phyloP scores from a whole-genome alignment of 2,113 vertebrate species.

The Hippocampus abdominalis region DNA sequence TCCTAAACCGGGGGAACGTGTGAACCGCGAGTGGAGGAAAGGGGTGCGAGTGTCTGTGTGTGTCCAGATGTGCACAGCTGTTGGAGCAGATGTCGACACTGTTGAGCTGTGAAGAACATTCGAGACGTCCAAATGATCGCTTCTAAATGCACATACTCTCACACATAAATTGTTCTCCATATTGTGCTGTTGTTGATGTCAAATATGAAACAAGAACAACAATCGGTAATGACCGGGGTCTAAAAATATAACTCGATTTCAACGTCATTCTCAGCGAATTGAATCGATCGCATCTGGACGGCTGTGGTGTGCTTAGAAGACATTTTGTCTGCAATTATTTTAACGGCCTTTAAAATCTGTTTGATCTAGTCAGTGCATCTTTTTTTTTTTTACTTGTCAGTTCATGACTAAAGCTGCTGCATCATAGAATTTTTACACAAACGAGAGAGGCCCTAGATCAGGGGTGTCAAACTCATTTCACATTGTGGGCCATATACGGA shows the following conservation, averaged over 20 bases:
- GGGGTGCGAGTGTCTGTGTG: conserved; percentile 10
- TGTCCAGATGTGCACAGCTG: conserved; percentile 65
- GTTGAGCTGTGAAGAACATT: conserved; percentile 70
- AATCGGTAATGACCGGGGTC: not conserved
- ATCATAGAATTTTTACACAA: too few relatives aligned
- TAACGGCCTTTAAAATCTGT: too few relatives aligned
- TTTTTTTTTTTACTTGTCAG: too few relatives aligned
- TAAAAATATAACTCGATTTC: not conserved
- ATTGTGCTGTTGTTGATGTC: not conserved
- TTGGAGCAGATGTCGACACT: conserved; percentile 67
- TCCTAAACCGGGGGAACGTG: conserved; percentile 9
- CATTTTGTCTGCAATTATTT: too few relatives aligned
- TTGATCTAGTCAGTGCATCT: too few relatives aligned
- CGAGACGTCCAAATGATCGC: conserved; percentile 44
- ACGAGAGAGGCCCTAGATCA: too few relatives aligned
- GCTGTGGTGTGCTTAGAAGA: too few relatives aligned
- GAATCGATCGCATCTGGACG: too few relatives aligned
- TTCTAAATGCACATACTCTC: conserved; percentile 39
- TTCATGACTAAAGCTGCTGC: too few relatives aligned
- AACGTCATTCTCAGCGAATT: too few relatives aligned
- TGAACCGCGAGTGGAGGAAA: conserved; percentile 9
- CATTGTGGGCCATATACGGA: too few relatives aligned
- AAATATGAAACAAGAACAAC: not conserved
- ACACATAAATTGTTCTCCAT: conserved; percentile 6
- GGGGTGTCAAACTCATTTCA: too few relatives aligned